Conservation (phyloP, 2,888 invertebrate species). For the Dasypolia templi region DNA sequence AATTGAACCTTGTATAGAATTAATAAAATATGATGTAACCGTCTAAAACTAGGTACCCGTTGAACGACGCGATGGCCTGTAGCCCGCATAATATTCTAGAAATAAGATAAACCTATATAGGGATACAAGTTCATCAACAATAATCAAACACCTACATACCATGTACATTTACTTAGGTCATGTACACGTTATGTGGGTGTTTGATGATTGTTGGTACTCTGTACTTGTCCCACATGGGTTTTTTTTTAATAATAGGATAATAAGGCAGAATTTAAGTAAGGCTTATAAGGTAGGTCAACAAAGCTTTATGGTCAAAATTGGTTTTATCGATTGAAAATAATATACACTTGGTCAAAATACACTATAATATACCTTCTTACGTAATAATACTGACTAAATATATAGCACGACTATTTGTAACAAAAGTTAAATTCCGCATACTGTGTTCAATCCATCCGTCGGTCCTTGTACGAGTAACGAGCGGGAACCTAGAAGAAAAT, state of each 20-base stretch:
- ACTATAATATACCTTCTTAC: too few relatives aligned
- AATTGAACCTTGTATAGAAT: conserved; percentile 13
- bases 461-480: conserved; percentile 76
- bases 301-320: not conserved
- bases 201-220: not conserved
- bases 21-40: not conserved
- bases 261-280: not conserved
- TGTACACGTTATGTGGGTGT: not conserved
- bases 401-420: conserved; percentile 25
- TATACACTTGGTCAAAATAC: too few relatives aligned
- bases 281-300: too few relatives aligned
- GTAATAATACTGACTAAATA: not conserved
- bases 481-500: conserved; percentile 83
- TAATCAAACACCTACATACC: too few relatives aligned
- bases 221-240: not conserved
- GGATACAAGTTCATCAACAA: too few relatives aligned
- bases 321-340: too few relatives aligned
- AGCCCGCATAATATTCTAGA: not conserved
- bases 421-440: conserved; percentile 55
- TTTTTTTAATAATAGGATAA: too few relatives aligned
- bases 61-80: not conserved
- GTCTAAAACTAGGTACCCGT: not conserved
- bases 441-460: conserved; percentile 68
- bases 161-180: too few relatives aligned
- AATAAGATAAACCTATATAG: too few relatives aligned